Percentiles rank a stretch among this genome's conserved stretches.
Evolutionary conservation across 2,888 invertebrate species (phyloP).

Genomic region (Synergus itoensis): DNA sequence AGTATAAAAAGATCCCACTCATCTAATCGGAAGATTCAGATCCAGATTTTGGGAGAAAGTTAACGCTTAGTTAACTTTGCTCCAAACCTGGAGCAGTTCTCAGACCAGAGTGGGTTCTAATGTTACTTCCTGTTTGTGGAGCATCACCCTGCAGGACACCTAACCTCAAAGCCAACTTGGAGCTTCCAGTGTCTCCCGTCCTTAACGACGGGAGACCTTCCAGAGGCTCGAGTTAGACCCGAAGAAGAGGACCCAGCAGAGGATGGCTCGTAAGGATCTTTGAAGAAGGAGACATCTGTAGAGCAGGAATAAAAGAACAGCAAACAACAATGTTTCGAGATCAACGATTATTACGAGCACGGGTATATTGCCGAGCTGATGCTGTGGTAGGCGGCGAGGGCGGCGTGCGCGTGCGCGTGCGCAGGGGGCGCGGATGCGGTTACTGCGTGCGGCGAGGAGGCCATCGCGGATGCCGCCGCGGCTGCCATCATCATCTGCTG

Average conservation of each 20-base stretch:
- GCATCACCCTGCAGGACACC: background rate
- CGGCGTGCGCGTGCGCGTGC: slow-evolving; percentile 82
- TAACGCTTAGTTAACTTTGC: no score
- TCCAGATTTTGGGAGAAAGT: no score
- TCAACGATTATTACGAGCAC: slow-evolving; percentile 84
- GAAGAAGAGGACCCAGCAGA: slow-evolving; percentile 40
- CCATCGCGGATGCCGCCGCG: slow-evolving; percentile 77
- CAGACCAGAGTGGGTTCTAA: no score
- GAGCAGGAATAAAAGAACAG: slow-evolving; percentile 48
- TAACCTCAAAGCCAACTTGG: background rate
- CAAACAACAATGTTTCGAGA: slow-evolving; percentile 58
- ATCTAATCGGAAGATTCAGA: no score
- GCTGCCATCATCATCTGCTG: slow-evolving; percentile 78
- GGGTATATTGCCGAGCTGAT: slow-evolving; percentile 89
- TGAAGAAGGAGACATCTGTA: slow-evolving; percentile 49
- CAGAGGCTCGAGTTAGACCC: background rate
- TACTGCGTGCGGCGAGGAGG: slow-evolving; percentile 82
- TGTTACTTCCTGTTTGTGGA: background rate
- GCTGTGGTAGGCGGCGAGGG: slow-evolving; percentile 84
- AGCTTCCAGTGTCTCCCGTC: background rate
- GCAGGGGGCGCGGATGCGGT: slow-evolving; percentile 82
- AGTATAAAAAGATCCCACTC: background rate
- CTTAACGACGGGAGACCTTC: background rate
- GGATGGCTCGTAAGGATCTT: slow-evolving; percentile 45
- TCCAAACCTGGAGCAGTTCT: no score